These are phyloP conservation scores for Gnathonemus echidnorhynchus DNA, from an alignment of 2,113 vertebrate species.

Conservation along the genomic window DNA sequence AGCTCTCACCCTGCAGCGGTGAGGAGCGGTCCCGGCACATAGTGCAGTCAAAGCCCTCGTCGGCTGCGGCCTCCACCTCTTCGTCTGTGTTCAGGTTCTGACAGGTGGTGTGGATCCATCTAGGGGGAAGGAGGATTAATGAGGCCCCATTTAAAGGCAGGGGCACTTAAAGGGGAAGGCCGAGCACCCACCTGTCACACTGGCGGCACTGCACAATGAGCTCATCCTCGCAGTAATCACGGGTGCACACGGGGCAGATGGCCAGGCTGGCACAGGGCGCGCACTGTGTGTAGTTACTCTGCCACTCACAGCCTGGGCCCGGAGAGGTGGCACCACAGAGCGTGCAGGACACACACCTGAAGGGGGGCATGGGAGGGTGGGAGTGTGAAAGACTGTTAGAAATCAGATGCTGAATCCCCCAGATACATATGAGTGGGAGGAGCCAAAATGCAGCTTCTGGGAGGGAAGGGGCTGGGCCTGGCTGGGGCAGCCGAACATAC, in stretches of 20 bases:
- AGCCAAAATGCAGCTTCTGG: not conserved
- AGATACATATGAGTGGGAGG: not conserved
- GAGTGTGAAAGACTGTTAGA: not conserved
- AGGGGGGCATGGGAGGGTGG: not conserved
- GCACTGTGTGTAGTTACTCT: conserved; percentile 93
- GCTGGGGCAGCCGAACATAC: conserved; percentile 49
- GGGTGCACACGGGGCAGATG: conserved; percentile 74
- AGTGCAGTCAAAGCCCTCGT: conserved; percentile 87
- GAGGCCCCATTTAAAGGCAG: not conserved
- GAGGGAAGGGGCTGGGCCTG: not conserved
- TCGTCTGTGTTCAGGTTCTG: conserved; percentile 83
- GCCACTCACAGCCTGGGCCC: conserved; percentile 85
- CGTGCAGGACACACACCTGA: conserved; percentile 91
- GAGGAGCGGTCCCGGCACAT: conserved; percentile 74
- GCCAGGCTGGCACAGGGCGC: conserved; percentile 83
- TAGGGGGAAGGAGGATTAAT: conserved; percentile 34
- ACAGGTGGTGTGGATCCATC: conserved; percentile 93
- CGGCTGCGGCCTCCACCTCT: conserved; percentile 83
- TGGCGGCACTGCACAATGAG: conserved; percentile 88
- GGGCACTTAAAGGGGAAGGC: not conserved
- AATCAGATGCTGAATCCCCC: not conserved
- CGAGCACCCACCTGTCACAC: conserved; percentile 75
- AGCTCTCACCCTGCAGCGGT: conserved; percentile 63
- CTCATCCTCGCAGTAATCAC: conserved; percentile 75
- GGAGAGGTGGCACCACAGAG: conserved; percentile 86